phyloP scores from a whole-genome alignment of 2,888 invertebrate species.

The Patella pellucida region DNA sequence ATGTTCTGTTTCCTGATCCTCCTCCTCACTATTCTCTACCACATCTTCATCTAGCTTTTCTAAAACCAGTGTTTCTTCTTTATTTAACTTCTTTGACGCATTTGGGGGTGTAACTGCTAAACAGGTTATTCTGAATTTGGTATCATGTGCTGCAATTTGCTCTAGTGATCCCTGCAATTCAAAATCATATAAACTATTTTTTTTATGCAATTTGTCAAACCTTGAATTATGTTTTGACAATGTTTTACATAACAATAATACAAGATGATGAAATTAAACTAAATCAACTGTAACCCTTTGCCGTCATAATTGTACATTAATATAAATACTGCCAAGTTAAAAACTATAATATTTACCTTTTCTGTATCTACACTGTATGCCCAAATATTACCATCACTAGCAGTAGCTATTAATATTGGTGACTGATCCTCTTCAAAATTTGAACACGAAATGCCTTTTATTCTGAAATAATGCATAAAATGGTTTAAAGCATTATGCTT shows the following conservation, averaged over 20 bases:
- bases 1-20: conserved; percentile 12
- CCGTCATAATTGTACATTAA: no score
- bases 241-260: no score
- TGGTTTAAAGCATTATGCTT: no score
- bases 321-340: no score
- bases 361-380: conserved; percentile 76
- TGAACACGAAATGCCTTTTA: conserved; percentile 42
- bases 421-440: conserved; percentile 22
- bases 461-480: conserved; percentile 33
- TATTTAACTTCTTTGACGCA: conserved; percentile 23
- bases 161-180: conserved; percentile 19
- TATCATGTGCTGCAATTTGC: conserved; percentile 43
- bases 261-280: no score
- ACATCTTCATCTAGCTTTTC: conserved; percentile 8
- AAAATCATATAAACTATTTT: not conserved
- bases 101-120: conserved; percentile 38
- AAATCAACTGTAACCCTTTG: no score
- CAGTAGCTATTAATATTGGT: conserved; percentile 75
- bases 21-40: conserved; percentile 7
- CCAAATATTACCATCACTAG: conserved; percentile 85
- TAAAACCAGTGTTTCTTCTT: conserved; percentile 18
- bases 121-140: conserved; percentile 55
- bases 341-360: conserved; percentile 30
- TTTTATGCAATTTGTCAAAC: no score
- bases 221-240: no score